Base-by-base conservation (phyloP, 2,888 invertebrate species). In the Drosophila anomalata region DNA sequence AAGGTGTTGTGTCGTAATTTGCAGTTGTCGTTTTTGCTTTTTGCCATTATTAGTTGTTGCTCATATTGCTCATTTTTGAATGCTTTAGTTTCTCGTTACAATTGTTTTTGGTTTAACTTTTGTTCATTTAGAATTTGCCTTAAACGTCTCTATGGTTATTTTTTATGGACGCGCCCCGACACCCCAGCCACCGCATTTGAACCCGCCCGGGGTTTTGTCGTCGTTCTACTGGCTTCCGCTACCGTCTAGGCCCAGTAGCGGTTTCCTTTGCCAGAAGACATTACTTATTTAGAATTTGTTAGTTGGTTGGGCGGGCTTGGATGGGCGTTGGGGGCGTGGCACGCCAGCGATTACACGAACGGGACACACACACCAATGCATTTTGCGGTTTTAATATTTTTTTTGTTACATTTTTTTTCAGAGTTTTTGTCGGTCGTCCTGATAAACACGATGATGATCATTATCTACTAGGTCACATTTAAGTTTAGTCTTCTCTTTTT, bases 281-380 rank as follows among this genome's bases (percentile, higher is more conserved):
- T 22, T 14, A 20, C 26, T 26, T 8, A 48, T 42, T 61, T 61
- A 31, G 47, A 56, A 56, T 56, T 24, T 61, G 39, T 47, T 47
- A 44, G 26, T 17, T 58, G 26, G 14, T 51, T 62, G 33, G 42
- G 31, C 26, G 42, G 50, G 51, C 20, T 17, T 17, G 17, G 33
- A 4, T 24, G 65, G 65, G 22, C 53, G 33, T 36, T 53, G 47
- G 60, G 62, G 50, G 53, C 65, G 69, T 55, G 82, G 68, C 77
- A 77, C 73, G 82, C 73, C 82, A 78, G 89, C 85, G 87, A 88
- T 88, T 89, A 68, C 88, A 84, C 87, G 88, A 89, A 89, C 88
- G 89, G 89, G 88, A 89, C 88, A 84, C 84, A 88, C 81, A 85
- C 89, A 89, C 85, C 84, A 87, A 88, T 88, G 88, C 87, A 88